Evolutionary conservation across 2,888 invertebrate genomes (phyloP), one percentile per base, ranked within the genome.

Genomic region (Patella ulyssiponensis): DNA sequence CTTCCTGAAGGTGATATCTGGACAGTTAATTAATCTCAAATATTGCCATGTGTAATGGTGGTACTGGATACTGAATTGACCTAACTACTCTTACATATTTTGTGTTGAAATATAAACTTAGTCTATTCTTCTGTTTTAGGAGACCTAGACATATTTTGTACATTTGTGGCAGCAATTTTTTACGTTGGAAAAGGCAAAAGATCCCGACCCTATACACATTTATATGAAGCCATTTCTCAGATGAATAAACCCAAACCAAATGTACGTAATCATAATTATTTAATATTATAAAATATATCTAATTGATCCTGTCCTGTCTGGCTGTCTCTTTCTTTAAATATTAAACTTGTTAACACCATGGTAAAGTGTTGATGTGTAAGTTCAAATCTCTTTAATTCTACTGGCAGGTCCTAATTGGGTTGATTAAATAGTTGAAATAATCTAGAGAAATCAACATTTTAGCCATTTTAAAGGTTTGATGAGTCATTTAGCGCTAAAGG

Each of bases 181-280:
- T 99, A 99, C 90, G 95, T 99, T 52, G 99, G 99, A 0, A 98
- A 98, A 93, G 98, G 98, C 77, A 97, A 96, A 90, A 94, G 95
- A 51, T 94, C 95, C 0, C 93, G 99, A 7, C 98, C 98, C 0
- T 96, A 97, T 88, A 94, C 95, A 0, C 99, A 99, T 92, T 93
- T 99, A 11, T 96, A 97, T 89, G 97, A 98, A 90, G 98, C 98
- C 0, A 94, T 95, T 78, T 93, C 94, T 71, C 85, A 84, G 11
- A 76, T 80, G 76, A 71, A 80, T 17, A 81, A 84, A 76, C 82
- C 82, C 3, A 77, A 77, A 64, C 71, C 72, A 54, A 85, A 87
- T 82, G 87, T 86, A 78, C 27, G 73, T 53, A n/a, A 14, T 17
- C 14, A 23, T 64, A n/a, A n/a, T 64, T 20, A 64, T 64, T 7